phyloP scores from a whole-genome alignment of 2,113 vertebrate species.

The Pongo abelii region DNA sequence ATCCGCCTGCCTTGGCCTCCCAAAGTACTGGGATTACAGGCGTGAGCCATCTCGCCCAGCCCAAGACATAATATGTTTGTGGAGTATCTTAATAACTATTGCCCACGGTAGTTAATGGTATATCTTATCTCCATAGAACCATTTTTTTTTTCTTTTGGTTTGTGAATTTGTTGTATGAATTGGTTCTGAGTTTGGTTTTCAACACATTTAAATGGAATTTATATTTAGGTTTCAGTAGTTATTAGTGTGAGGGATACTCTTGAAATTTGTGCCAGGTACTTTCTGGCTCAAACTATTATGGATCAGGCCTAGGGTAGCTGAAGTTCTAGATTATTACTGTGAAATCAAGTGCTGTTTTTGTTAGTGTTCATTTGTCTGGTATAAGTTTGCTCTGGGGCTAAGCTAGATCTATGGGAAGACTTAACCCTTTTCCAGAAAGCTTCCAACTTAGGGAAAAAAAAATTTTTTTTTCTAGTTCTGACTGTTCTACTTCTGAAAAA shows the following conservation, averaged over 20 bases:
- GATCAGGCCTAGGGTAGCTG: background rate
- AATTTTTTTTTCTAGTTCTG: slow-evolving; percentile 35
- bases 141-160: background rate
- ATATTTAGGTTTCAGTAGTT: slow-evolving; percentile 3
- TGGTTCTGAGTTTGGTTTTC: background rate
- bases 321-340: background rate
- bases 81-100: background rate
- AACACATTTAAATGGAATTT: background rate
- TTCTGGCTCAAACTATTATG: slow-evolving; percentile 10
- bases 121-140: background rate
- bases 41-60: too few species aligned
- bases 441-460: background rate
- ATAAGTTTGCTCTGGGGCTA: slow-evolving; percentile 16
- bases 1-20: too few species aligned
- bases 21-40: too few species aligned
- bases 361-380: slow-evolving; percentile 46
- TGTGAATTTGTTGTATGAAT: slow-evolving; percentile 7
- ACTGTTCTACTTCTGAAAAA: slow-evolving; percentile 11
- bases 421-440: slow-evolving; percentile 18
- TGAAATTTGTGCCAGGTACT: slow-evolving; percentile 4
- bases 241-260: background rate
- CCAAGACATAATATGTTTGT: background rate
- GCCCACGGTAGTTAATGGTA: background rate
- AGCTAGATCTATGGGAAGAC: slow-evolving; percentile 39
- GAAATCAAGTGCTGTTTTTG: slow-evolving; percentile 27